These are phyloP conservation scores for Lycophotia porphyrea DNA, from an alignment of 2,888 invertebrate species.

Conservation along the genomic window DNA sequence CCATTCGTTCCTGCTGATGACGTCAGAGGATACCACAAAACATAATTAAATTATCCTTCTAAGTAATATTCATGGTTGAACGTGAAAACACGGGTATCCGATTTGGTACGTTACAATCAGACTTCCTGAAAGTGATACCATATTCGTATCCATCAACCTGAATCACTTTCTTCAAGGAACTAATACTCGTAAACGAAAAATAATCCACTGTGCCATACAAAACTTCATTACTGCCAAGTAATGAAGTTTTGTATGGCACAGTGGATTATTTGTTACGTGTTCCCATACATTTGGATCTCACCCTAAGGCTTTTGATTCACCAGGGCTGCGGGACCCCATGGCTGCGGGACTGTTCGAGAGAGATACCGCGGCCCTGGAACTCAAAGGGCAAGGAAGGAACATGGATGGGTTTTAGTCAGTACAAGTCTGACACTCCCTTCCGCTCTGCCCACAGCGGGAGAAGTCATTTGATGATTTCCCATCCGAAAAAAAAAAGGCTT, in stretches of 20 bases:
- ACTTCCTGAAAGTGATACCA: background rate
- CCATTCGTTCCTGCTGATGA: slow-evolving; percentile 2
- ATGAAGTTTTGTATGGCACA: background rate
- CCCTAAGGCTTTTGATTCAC: background rate
- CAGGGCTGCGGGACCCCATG: too few species aligned
- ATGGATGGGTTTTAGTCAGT: too few species aligned
- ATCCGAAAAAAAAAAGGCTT: too few species aligned
- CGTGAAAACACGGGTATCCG: background rate
- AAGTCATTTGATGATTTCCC: too few species aligned
- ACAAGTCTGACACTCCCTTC: too few species aligned
- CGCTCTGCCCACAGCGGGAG: too few species aligned
- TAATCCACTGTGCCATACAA: background rate
- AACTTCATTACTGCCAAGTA: background rate
- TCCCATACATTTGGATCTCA: background rate
- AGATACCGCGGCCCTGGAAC: too few species aligned
- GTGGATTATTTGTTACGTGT: too few species aligned
- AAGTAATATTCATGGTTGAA: background rate
- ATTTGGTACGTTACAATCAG: background rate
- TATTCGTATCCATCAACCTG: too few species aligned
- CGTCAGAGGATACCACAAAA: slow-evolving; percentile 12
- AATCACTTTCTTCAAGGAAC: background rate
- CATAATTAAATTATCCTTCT: background rate
- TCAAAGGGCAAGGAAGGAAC: too few species aligned
- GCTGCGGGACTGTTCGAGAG: too few species aligned
- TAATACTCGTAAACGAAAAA: background rate